These are phyloP conservation scores for Cebus imitator DNA, from an alignment of 2,113 vertebrate genomes.

Conservation along the genomic window DNA sequence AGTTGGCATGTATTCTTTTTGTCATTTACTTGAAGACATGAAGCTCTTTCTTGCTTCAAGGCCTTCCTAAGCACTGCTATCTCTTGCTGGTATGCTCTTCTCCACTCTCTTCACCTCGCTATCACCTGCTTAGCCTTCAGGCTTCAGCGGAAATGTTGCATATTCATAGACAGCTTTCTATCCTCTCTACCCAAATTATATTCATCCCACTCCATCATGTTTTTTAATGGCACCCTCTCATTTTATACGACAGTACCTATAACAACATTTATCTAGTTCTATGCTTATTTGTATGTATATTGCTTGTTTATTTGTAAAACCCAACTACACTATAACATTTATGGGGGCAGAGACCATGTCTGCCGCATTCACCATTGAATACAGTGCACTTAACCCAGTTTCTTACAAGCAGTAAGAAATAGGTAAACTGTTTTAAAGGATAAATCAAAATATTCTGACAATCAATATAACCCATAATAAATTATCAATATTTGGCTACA, in stretches of 20 bases:
- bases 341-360: not conserved
- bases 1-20: not conserved
- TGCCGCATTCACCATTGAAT: constrained; percentile 25
- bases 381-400: not conserved
- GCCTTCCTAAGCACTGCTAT: not conserved
- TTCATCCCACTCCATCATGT: not conserved
- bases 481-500: constrained; percentile 41
- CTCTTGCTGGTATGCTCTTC: not conserved
- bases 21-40: not conserved
- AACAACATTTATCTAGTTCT: not conserved
- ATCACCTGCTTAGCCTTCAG: not conserved
- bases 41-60: not conserved
- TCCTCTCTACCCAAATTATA: not conserved
- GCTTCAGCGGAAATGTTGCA: constrained; percentile 2
- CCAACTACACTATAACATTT: not conserved
- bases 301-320: not conserved
- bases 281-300: not conserved
- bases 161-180: not conserved
- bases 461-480: constrained; percentile 12
- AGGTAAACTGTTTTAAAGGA: constrained; percentile 29
- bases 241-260: not conserved
- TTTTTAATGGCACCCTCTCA: not conserved
- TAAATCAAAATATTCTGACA: constrained; percentile 7
- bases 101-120: not conserved
- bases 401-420: not conserved